Base-by-base conservation (phyloP, 1,140 invertebrate species). In the Macrosteles quadrilineatus region DNA sequence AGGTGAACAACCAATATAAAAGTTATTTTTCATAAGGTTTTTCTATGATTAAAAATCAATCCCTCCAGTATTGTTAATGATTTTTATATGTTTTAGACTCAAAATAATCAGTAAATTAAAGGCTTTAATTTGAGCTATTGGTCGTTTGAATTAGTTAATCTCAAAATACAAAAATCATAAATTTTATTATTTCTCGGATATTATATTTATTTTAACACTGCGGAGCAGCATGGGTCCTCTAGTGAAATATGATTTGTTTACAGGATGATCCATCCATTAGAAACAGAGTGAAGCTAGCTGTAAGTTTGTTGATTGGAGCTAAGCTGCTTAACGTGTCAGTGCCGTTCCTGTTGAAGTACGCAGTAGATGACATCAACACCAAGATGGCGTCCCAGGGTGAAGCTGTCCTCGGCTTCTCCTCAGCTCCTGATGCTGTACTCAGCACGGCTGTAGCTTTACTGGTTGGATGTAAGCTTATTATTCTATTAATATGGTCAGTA, bases 291-390 rank as follows among this genome's bases (percentile, higher is more conserved):
- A 86, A 93, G 75, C 75, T 95, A 36, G 95, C 98, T 11, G 73
- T 99, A 25, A 86, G 88, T 45, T 83, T 96, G 53, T 80, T 96
- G 30, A 85, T 92, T 57, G 88, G 90, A 43, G 92, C 94, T 27
- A 95, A 97, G 84, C 77, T 96, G 29, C 78, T 98, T 71, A 99
- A 97, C 79, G 95, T 98, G 1, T 83, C 87, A 72, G 97, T 99
- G 3, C 98, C 98, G n/a, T 98, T 98, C 82, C 83, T 98, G 62
- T 98, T 99, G 78, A 98, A 99, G 82, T 91, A 96, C 81, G 90
- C 90, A 0, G 86, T 99, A 57, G 96, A 99, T 80, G 89, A 88
- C 75, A 85, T 99, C 64, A 96, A 97, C 81, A 80, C 84, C n/a
- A 77, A 82, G 55, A 73, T 83, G 1, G 74, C 81, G 9, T 40